Conservation (phyloP, 2,113 vertebrate species). For the Phocoena sinus region DNA sequence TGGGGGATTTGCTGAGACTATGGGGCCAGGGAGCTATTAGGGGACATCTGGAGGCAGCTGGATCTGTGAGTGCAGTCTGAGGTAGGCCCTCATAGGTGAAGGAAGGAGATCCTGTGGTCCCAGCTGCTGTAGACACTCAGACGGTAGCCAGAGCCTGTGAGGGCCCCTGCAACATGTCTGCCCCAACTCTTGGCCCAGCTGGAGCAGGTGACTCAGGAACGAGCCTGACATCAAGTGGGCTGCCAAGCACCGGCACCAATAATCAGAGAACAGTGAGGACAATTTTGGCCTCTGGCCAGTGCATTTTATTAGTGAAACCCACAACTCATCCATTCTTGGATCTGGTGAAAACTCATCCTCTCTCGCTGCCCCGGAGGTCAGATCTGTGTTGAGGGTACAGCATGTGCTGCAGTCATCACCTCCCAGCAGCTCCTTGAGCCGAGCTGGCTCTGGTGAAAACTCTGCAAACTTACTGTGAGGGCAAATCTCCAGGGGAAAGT, state of each 20-base stretch:
- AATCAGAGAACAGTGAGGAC: background rate
- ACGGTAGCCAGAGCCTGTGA: rapidly evolving
- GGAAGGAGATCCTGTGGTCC: background rate
- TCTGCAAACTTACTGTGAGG: background rate
- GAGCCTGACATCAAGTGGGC: background rate
- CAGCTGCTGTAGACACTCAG: background rate
- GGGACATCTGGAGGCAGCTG: background rate
- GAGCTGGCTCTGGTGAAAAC: background rate
- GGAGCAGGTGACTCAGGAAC: background rate
- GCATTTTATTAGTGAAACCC: background rate
- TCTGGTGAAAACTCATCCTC: background rate
- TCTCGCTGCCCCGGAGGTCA: rapidly evolving
- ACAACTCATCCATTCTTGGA: background rate
- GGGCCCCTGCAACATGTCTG: background rate
- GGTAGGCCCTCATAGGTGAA: rapidly evolving
- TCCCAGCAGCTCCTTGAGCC: rapidly evolving
- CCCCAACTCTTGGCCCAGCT: background rate
- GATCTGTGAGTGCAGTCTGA: background rate
- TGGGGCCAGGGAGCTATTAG: background rate
- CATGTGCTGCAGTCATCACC: background rate
- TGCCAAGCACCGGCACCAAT: background rate
- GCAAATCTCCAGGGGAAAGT: background rate
- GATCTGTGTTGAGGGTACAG: background rate
- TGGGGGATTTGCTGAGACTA: background rate
- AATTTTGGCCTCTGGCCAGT: background rate